A percentile compares a stretch with the other conserved stretches of the same genome.
Evolutionary conservation across 2,888 invertebrate genomes (phyloP).

Genomic region (Sialis fuliginosa): DNA sequence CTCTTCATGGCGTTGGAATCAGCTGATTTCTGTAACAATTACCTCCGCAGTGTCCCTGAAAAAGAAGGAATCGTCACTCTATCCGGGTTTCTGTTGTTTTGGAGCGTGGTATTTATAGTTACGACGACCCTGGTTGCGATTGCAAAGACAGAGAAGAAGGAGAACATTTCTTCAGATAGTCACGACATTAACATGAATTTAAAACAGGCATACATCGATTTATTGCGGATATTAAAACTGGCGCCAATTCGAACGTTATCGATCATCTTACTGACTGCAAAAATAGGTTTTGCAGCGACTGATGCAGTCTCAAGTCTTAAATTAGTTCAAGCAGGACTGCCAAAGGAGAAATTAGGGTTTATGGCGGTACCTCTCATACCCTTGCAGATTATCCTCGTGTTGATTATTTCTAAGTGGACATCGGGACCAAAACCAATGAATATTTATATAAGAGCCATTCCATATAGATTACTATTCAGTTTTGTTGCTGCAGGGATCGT

Average conservation of each 20-base stretch:
- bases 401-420: slow-evolving; percentile 49
- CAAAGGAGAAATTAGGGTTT: slow-evolving; percentile 84
- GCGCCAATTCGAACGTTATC: slow-evolving; percentile 66
- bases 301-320: slow-evolving; percentile 92
- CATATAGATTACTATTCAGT: slow-evolving; percentile 72
- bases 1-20: slow-evolving; percentile 94
- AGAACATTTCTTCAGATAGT: slow-evolving; percentile 21
- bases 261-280: slow-evolving; percentile 71
- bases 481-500: slow-evolving; percentile 69
- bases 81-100: slow-evolving; percentile 77
- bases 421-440: slow-evolving; percentile 79
- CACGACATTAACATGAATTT: slow-evolving; percentile 29
- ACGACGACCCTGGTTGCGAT: slow-evolving; percentile 80
- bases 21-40: slow-evolving; percentile 86
- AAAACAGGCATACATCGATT: slow-evolving; percentile 60
- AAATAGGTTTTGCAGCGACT: slow-evolving; percentile 91
- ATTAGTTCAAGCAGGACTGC: slow-evolving; percentile 89
- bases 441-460: slow-evolving; percentile 76
- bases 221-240: slow-evolving; percentile 68
- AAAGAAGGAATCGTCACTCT: slow-evolving; percentile 34
- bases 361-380: slow-evolving; percentile 89
- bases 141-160: slow-evolving; percentile 64
- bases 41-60: slow-evolving; percentile 55
- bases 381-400: slow-evolving; percentile 74
- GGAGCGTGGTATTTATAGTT: slow-evolving; percentile 82